phyloP scores from a whole-genome alignment of 2,888 invertebrate species.

The Brachycybe producta region DNA sequence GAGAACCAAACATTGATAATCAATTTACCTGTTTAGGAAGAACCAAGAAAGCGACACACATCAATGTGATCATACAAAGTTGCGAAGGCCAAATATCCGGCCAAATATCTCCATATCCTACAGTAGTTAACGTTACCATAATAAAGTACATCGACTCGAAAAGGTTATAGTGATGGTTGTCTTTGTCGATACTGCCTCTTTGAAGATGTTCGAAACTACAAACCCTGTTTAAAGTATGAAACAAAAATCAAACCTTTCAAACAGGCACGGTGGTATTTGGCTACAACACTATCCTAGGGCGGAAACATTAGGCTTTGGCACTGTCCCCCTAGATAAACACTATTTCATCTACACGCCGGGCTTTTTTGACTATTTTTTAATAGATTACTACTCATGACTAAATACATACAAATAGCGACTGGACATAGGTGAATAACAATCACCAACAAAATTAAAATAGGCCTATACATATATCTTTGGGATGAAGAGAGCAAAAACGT shows the following conservation, averaged over 20 bases:
- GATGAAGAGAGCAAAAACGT: no score
- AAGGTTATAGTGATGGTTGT: constrained; percentile 31
- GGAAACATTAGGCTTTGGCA: neutral
- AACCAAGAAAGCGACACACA: constrained; percentile 36
- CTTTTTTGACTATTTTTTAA: no score
- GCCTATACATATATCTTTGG: no score
- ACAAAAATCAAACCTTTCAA: no score
- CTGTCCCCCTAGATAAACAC: no score
- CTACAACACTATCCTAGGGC: neutral
- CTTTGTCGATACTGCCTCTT: constrained; percentile 34
- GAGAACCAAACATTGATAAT: neutral
- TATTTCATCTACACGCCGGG: no score
- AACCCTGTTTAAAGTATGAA: constrained; percentile 31
- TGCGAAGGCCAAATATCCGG: constrained; percentile 40
- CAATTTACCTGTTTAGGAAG: constrained; percentile 36
- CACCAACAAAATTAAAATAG: no score
- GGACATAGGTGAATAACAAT: no score
- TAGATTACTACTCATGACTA: no score
- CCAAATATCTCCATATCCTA: constrained; percentile 37
- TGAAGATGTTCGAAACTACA: constrained; percentile 41
- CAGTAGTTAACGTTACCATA: constrained; percentile 40
- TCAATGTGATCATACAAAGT: constrained; percentile 38
- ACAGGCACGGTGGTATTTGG: neutral
- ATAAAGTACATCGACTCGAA: constrained; percentile 39
- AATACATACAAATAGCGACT: no score